Evolutionary conservation across 2,888 invertebrate genomes (phyloP).

Genomic region (Cheilosia variabilis): DNA sequence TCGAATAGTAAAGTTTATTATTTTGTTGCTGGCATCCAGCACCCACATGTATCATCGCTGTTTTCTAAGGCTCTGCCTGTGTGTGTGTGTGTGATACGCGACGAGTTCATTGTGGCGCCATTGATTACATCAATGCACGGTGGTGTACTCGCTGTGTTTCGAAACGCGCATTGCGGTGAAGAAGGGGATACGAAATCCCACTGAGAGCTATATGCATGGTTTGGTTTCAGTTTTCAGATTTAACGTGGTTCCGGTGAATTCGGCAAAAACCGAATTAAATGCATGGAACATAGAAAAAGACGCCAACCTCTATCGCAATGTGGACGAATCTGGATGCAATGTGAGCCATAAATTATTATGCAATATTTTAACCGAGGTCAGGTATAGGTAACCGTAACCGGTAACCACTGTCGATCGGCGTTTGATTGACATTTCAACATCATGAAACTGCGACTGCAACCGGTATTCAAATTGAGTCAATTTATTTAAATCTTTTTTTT

Average conservation of each 20-base stretch:
- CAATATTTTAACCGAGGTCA: constrained; percentile 42
- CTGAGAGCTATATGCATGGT: neutral
- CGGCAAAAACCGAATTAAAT: constrained; percentile 1
- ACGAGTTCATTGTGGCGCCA: constrained; percentile 60
- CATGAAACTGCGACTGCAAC: neutral
- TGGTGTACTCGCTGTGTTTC: constrained; percentile 12
- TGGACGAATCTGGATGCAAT: constrained; percentile 13
- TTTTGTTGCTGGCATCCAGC: constrained; percentile 26
- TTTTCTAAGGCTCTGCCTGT: constrained; percentile 8
- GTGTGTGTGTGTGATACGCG: constrained; percentile 28
- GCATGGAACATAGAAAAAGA: neutral
- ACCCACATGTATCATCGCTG: constrained; percentile 41
- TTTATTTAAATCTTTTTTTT: neutral
- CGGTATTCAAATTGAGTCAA: constrained; percentile 24
- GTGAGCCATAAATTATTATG: constrained; percentile 27
- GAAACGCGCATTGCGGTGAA: constrained; percentile 20
- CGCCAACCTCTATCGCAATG: neutral
- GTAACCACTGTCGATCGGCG: neutral
- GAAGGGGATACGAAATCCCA: neutral
- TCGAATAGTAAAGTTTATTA: constrained; percentile 48
- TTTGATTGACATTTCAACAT: constrained; percentile 44
- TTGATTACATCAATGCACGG: constrained; percentile 57
- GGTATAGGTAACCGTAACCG: neutral
- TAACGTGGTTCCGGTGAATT: constrained; percentile 3
- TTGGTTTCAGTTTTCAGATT: constrained; percentile 36